These are phyloP conservation scores for Panthera leo DNA, from an alignment of 2,113 vertebrate species.

Conservation along the genomic window DNA sequence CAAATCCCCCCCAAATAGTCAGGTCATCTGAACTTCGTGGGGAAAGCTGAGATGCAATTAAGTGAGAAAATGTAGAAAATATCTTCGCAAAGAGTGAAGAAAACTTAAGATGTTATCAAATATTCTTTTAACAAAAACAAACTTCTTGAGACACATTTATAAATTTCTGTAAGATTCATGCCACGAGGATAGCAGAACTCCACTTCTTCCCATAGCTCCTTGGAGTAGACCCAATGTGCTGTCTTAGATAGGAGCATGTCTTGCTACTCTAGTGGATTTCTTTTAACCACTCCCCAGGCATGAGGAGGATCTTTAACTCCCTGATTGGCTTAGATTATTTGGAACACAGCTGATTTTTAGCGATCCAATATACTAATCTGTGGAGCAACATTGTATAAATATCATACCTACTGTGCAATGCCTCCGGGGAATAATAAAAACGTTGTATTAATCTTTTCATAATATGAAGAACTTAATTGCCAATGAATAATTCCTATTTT, in stretches of 20 bases:
- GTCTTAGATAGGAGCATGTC: not conserved
- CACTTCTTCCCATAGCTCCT: not conserved
- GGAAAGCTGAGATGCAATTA: slow-evolving; percentile 45
- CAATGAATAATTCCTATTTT: not conserved
- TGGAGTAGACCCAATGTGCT: not conserved
- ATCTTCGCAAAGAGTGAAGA: slow-evolving; percentile 10
- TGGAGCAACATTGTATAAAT: not conserved
- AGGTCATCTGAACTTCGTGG: not conserved
- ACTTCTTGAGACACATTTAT: slow-evolving; percentile 1
- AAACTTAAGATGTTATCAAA: slow-evolving; percentile 45
- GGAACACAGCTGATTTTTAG: not conserved
- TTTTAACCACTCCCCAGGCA: not conserved
- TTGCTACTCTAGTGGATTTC: not conserved
- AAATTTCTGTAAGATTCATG: slow-evolving; percentile 20
- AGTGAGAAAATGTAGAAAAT: slow-evolving; percentile 51
- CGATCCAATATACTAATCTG: not conserved
- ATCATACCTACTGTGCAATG: not conserved
- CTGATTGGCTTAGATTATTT: not conserved
- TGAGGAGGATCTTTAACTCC: not conserved
- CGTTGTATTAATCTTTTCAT: not conserved
- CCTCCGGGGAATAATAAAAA: not conserved
- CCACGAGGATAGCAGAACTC: not conserved
- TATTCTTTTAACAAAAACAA: slow-evolving; percentile 47
- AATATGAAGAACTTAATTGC: not conserved
- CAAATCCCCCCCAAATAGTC: slow-evolving; percentile 31